phyloP scores from a whole-genome alignment of 2,888 invertebrate species.

The Coelopa pilipes region DNA sequence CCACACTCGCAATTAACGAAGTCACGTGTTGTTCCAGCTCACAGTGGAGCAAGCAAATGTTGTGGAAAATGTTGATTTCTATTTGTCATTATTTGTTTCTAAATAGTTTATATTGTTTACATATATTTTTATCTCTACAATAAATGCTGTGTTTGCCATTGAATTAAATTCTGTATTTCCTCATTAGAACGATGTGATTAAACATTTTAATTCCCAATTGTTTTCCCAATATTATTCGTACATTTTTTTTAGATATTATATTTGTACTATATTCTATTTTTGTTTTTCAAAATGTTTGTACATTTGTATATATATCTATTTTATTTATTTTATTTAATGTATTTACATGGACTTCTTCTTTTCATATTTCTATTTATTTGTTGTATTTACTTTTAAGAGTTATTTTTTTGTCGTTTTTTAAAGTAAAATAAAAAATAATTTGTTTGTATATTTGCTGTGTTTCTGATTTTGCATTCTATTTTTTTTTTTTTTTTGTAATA shows the following conservation, averaged over 20 bases:
- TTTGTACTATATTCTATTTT: constrained; percentile 1
- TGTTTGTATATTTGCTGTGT: constrained; percentile 2
- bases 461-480: constrained; percentile 2
- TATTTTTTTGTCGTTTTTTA: constrained; percentile 1
- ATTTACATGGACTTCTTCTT: not conserved
- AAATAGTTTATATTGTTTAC: not conserved
- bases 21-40: too few relatives aligned
- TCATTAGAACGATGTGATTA: not conserved
- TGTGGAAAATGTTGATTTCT: not conserved
- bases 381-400: not conserved
- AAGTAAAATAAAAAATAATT: not conserved
- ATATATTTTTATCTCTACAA: too few relatives aligned
- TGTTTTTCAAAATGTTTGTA: not conserved
- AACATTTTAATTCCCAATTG: not conserved
- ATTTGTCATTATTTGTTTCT: not conserved
- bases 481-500: not conserved
- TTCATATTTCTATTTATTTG: constrained; percentile 3
- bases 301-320: constrained; percentile 13
- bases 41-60: too few relatives aligned
- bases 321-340: constrained; percentile 13
- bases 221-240: constrained; percentile 8
- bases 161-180: not conserved
- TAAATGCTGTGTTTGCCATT: too few relatives aligned
- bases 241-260: constrained; percentile 16
- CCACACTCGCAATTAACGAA: too few relatives aligned